phyloP scores from a whole-genome alignment of 2,113 vertebrate species.

The Cinclus cinclus region DNA sequence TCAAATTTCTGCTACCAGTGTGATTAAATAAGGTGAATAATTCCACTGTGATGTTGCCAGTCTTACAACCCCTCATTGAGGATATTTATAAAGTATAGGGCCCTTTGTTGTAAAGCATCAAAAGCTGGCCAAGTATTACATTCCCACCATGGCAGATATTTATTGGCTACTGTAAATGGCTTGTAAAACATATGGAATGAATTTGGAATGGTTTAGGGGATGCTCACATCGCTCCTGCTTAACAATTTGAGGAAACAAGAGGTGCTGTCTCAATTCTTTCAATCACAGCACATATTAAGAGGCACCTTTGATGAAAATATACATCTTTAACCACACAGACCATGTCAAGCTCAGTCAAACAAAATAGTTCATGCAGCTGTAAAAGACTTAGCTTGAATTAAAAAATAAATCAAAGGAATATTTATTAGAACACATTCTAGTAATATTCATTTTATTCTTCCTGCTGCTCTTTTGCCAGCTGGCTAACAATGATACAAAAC shows the following conservation, averaged over 20 bases:
- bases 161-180: neutral
- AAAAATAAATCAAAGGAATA: constrained; percentile 30
- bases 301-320: neutral
- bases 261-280: neutral
- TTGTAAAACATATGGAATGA: neutral
- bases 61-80: neutral
- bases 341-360: neutral
- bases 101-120: neutral
- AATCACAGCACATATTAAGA: neutral
- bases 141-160: neutral
- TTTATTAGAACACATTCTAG: neutral
- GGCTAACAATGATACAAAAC: neutral
- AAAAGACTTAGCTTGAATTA: neutral
- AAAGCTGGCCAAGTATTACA: neutral
- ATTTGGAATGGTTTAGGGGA: neutral
- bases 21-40: neutral
- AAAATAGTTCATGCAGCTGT: neutral
- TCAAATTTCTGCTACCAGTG: neutral
- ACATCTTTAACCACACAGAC: neutral
- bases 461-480: neutral
- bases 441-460: neutral
- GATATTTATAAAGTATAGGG: neutral
- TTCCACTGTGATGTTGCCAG: neutral
- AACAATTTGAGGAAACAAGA: neutral
- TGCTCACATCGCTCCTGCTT: neutral